Conservation (phyloP, 2,797 vertebrate species). For the Coluber constrictor region DNA sequence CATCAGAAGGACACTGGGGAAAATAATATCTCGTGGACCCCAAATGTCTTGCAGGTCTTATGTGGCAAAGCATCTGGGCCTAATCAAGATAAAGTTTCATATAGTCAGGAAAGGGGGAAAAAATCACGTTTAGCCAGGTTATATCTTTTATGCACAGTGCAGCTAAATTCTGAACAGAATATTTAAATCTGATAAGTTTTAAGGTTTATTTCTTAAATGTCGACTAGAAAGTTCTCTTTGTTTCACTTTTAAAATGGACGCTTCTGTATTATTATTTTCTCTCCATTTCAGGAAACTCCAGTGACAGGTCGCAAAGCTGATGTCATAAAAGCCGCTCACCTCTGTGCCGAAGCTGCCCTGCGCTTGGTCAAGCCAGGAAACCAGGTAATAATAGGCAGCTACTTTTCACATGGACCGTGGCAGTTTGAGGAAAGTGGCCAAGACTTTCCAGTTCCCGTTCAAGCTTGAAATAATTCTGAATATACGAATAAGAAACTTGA, state of each 20-base stretch:
- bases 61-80: not conserved
- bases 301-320: constrained; percentile 91
- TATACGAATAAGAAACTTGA: rapidly evolving
- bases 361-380: constrained; percentile 96
- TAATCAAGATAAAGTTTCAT: not conserved
- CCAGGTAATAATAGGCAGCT: constrained; percentile 73
- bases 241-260: not conserved
- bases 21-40: not conserved
- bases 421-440: not conserved
- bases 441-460: not conserved
- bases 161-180: not conserved
- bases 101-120: not conserved
- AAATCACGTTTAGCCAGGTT: not conserved
- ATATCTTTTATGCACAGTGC: not conserved
- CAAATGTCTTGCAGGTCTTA: not conserved
- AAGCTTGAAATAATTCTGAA: rapidly evolving
- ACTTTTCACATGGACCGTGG: not conserved
- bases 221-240: not conserved
- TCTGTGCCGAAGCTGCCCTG: constrained; percentile 93
- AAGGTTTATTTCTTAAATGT: not conserved
- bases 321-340: constrained; percentile 90
- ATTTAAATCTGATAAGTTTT: not conserved
- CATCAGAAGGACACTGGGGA: not conserved
- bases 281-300: constrained; percentile 78
- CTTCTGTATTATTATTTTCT: not conserved